Conservation (phyloP, 2,113 vertebrate species). For the Corapipo altera region DNA sequence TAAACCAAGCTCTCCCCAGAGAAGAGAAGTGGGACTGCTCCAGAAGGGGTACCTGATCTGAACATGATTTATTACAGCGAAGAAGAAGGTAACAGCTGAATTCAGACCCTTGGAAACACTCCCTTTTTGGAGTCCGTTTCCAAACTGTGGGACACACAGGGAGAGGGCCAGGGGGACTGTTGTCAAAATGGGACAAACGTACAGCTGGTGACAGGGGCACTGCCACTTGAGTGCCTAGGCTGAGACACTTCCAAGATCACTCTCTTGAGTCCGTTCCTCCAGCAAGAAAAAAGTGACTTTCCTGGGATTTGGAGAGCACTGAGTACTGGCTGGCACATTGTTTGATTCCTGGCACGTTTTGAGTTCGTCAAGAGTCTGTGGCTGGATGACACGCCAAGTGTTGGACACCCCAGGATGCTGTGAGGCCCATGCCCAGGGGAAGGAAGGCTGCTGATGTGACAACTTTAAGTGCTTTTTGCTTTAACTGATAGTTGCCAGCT, state of each 20-base stretch:
- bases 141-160: background rate
- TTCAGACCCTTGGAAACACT: background rate
- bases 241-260: fast-evolving
- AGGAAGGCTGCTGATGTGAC: background rate
- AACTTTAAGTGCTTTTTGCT: background rate
- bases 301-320: background rate
- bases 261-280: background rate
- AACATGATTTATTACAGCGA: fast-evolving
- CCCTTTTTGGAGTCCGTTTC: fast-evolving
- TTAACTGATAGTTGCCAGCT: background rate
- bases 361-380: background rate
- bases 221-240: background rate
- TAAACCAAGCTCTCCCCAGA: background rate
- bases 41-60: background rate
- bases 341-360: background rate
- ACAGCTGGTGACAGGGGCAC: background rate
- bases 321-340: background rate
- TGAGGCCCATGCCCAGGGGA: background rate
- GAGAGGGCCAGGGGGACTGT: background rate
- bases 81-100: background rate
- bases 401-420: fast-evolving
- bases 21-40: background rate
- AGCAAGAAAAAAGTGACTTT: background rate
- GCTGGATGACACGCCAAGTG: background rate
- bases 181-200: background rate